A percentile compares a stretch with the other conserved stretches of the same genome.
phyloP scores from a whole-genome alignment of 2,888 invertebrate genomes.

The Xanthia icteritia region DNA sequence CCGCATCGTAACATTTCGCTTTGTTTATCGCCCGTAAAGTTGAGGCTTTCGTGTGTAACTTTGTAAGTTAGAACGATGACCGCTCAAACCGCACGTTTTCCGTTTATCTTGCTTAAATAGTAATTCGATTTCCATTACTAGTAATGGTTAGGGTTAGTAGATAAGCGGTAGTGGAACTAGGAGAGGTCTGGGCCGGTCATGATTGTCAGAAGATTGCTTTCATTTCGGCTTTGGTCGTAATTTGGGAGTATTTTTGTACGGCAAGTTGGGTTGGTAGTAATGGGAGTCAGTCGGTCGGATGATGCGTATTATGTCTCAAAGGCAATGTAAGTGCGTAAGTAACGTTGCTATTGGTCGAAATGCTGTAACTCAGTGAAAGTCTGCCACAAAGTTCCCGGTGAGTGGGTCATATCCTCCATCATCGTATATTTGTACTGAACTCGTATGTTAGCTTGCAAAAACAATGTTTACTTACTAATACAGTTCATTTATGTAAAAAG shows the following conservation, averaged over 20 bases:
- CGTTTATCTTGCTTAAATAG: constrained; percentile 84
- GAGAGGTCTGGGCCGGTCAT: constrained; percentile 73
- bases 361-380: constrained; percentile 39
- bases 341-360: constrained; percentile 66
- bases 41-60: constrained; percentile 69
- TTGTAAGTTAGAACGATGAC: constrained; percentile 69
- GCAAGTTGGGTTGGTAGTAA: constrained; percentile 64
- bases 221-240: constrained; percentile 76
- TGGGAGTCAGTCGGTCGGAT: constrained; percentile 65
- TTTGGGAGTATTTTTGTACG: constrained; percentile 77
- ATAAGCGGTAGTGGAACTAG: constrained; percentile 79
- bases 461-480: constrained; percentile 24
- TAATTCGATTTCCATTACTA: constrained; percentile 86
- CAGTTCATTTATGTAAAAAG: constrained; percentile 30
- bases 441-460: constrained; percentile 22
- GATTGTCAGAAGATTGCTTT: constrained; percentile 81
- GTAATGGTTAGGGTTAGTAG: constrained; percentile 80
- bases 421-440: constrained; percentile 32
- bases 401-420: constrained; percentile 35
- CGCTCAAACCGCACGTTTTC: constrained; percentile 75
- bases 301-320: constrained; percentile 73
- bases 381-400: constrained; percentile 37
- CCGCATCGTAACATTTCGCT: constrained; percentile 50
- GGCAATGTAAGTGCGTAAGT: constrained; percentile 67
- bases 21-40: constrained; percentile 67